Evolutionary conservation across 2,113 vertebrate genomes (phyloP).

Genomic region (Morone chrysops): DNA sequence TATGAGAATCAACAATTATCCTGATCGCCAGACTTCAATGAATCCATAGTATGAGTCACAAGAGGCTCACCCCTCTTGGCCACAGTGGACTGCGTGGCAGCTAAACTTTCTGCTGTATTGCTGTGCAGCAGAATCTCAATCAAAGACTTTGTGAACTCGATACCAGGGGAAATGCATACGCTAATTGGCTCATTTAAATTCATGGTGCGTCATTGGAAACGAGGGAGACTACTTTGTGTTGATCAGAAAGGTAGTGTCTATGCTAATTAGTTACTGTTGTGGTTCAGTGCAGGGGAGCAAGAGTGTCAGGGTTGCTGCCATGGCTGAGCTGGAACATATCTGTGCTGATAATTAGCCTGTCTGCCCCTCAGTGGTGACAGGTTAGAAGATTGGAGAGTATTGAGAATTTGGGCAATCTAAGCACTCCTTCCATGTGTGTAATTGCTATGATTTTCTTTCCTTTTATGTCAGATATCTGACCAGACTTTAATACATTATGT

Average conservation of each 20-base stretch:
- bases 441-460: conserved; percentile 48
- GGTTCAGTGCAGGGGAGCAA: conserved; percentile 67
- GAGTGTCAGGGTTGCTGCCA: conserved; percentile 63
- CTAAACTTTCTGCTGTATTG: conserved; percentile 49
- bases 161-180: conserved; percentile 61
- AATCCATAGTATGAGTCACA: conserved; percentile 7
- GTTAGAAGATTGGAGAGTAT: conserved; percentile 31
- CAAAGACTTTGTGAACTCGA: conserved; percentile 67
- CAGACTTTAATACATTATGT: conserved; percentile 33
- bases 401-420: conserved; percentile 17
- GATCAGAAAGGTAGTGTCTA: conserved; percentile 81
- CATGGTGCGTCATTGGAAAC: conserved; percentile 66
- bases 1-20: not conserved
- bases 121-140: conserved; percentile 70
- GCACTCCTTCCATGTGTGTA: conserved; percentile 30
- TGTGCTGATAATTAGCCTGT: conserved; percentile 48
- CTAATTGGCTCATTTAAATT: conserved; percentile 83
- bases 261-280: conserved; percentile 76
- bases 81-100: conserved; percentile 32
- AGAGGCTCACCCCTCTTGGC: not conserved
- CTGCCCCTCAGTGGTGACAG: conserved; percentile 44
- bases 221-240: conserved; percentile 74
- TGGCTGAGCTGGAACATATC: conserved; percentile 53
- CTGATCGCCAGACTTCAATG: not conserved
- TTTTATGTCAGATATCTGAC: conserved; percentile 34